Percentiles rank a stretch among this genome's conserved stretches.
phyloP scores from a whole-genome alignment of 1,140 invertebrate species.

The Parasteatoda tepidariorum region DNA sequence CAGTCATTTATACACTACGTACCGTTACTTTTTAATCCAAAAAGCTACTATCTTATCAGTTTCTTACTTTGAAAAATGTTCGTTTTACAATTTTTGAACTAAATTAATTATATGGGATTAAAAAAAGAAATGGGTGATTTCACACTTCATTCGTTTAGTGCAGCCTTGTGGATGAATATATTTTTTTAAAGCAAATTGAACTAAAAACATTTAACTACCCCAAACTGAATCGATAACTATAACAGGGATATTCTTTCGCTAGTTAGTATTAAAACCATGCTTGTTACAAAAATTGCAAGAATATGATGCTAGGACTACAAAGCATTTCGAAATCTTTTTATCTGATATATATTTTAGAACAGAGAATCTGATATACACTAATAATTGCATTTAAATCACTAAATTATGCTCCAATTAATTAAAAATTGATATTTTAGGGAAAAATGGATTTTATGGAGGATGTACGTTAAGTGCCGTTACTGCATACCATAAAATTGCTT shows the following conservation, averaged over 20 bases:
- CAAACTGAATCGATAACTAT: background rate
- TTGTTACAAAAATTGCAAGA: background rate
- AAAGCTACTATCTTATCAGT: slow-evolving; percentile 32
- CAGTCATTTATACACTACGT: background rate
- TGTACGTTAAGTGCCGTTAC: no score
- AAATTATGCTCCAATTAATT: no score
- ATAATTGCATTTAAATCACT: no score
- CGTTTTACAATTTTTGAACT: slow-evolving; percentile 1
- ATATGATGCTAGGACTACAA: background rate
- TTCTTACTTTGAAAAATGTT: slow-evolving; percentile 4
- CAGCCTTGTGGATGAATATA: slow-evolving; percentile 38
- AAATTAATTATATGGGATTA: slow-evolving; percentile 45
- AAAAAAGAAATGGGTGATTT: slow-evolving; percentile 42
- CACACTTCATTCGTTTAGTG: slow-evolving; percentile 30
- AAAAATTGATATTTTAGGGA: no score
- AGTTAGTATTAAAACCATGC: slow-evolving; percentile 4
- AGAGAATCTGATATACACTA: no score
- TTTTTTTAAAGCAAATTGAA: slow-evolving; percentile 25
- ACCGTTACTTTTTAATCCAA: background rate
- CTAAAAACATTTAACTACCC: slow-evolving; percentile 52
- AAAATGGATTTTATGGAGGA: no score
- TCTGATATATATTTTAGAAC: no score
- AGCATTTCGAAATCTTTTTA: background rate
- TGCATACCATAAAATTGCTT: no score
- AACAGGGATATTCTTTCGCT: slow-evolving; percentile 1